A percentile compares a stretch with the other conserved stretches of the same genome.
Evolutionary conservation across 2,113 vertebrate species (phyloP).

Genomic region (Charadrius vociferus): DNA sequence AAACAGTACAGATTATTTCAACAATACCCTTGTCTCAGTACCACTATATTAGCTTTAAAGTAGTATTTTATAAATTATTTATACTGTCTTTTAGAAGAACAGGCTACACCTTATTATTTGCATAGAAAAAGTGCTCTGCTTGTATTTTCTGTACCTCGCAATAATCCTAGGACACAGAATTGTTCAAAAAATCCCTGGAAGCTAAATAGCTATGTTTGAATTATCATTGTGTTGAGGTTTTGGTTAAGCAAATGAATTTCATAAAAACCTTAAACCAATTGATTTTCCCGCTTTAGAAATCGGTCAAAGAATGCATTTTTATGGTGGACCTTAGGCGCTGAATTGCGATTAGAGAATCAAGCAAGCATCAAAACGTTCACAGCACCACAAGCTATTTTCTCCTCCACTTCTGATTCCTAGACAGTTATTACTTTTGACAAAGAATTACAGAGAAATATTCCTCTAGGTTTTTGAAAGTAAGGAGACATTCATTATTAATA

Average conservation of each 20-base stretch:
- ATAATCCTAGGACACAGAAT: background rate
- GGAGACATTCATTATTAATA: constrained; percentile 54
- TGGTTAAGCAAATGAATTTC: constrained; percentile 56
- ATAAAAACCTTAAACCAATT: constrained; percentile 12
- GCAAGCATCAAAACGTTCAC: constrained; percentile 46
- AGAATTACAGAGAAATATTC: constrained; percentile 56
- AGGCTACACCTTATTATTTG: background rate
- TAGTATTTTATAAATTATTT: background rate
- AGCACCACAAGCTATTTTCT: constrained; percentile 37
- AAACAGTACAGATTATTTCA: background rate
- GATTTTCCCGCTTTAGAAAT: background rate
- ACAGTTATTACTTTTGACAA: constrained; percentile 63
- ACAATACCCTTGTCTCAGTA: background rate
- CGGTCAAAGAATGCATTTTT: constrained; percentile 28
- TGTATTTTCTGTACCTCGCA: background rate
- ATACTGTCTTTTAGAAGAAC: background rate
- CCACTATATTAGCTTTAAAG: background rate
- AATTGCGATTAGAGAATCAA: constrained; percentile 54
- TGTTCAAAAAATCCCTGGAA: background rate
- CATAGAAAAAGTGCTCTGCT: background rate
- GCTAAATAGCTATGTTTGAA: constrained; percentile 18
- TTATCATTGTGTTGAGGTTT: constrained; percentile 4
- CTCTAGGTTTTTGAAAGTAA: constrained; percentile 50
- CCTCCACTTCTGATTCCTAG: constrained; percentile 28
- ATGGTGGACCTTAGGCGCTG: constrained; percentile 27